These are phyloP conservation scores for Ceratosolen fusciceps DNA, from an alignment of 1,140 invertebrate genomes.

Conservation along the genomic window DNA sequence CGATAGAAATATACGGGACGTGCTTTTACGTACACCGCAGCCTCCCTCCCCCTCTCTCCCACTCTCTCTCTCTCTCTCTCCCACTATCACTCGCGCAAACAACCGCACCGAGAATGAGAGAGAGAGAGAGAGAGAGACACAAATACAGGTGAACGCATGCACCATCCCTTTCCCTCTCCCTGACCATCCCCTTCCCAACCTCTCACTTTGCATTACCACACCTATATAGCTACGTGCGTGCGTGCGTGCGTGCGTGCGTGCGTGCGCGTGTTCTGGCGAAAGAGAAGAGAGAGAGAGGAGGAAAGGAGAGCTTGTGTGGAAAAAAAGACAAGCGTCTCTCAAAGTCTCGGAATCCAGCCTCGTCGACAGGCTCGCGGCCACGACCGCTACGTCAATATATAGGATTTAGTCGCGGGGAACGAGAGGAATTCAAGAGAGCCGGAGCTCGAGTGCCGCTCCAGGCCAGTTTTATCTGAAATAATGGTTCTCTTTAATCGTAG, in stretches of 20 bases:
- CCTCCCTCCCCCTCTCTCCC: neutral
- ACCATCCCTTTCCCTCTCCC: neutral
- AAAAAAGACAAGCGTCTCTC: conserved; percentile 36
- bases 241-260: neutral
- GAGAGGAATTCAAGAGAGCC: conserved; percentile 49
- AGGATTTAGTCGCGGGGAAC: conserved; percentile 49
- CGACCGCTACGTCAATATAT: conserved; percentile 23
- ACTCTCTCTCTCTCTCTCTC: too few species aligned
- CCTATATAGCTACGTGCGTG: neutral
- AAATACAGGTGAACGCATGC: too few species aligned
- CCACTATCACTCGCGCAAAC: too few species aligned
- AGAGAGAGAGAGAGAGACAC: too few species aligned
- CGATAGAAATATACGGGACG: conserved; percentile 39
- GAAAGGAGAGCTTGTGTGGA: neutral
- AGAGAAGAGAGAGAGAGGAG: neutral
- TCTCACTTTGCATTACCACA: neutral
- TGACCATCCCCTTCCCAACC: neutral
- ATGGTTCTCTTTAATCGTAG: conserved; percentile 62
- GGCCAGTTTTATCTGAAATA: conserved; percentile 56
- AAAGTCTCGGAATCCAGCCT: conserved; percentile 40
- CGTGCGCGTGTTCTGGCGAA: too few species aligned
- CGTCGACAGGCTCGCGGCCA: conserved; percentile 17
- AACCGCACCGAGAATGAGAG: too few species aligned
- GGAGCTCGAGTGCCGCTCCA: conserved; percentile 3
- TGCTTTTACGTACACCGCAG: conserved; percentile 1